These are phyloP conservation scores for Spilosoma lubricipeda DNA, from an alignment of 2,888 invertebrate genomes.

Conservation along the genomic window DNA sequence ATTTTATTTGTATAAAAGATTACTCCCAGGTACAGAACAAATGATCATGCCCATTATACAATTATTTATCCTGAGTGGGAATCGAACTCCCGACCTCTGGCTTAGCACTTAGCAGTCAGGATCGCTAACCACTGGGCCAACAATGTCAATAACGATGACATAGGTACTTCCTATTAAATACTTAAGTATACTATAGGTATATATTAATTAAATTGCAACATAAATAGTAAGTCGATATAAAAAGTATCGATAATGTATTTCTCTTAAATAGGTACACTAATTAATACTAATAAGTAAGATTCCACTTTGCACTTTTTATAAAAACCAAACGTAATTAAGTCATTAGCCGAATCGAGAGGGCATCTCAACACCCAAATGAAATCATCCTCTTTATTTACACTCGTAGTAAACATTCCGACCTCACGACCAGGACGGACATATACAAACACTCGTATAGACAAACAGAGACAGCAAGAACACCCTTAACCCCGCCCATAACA, in stretches of 20 bases:
- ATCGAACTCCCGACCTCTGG: too few relatives aligned
- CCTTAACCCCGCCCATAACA: slow-evolving; percentile 72
- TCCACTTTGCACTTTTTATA: slow-evolving; percentile 36
- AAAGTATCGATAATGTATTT: background rate
- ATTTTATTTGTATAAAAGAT: too few relatives aligned
- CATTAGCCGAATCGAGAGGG: slow-evolving; percentile 68
- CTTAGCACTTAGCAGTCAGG: too few relatives aligned
- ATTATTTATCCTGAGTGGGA: too few relatives aligned
- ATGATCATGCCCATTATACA: too few relatives aligned
- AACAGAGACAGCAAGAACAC: slow-evolving; percentile 54
- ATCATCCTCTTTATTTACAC: slow-evolving; percentile 80
- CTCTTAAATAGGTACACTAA: background rate
- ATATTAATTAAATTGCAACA: too few relatives aligned
- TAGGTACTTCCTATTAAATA: too few relatives aligned
- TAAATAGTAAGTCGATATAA: background rate
- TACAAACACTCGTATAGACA: slow-evolving; percentile 21
- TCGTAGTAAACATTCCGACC: slow-evolving; percentile 69
- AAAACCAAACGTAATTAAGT: slow-evolving; percentile 61
- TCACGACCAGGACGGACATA: slow-evolving; percentile 54
- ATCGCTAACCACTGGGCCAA: too few relatives aligned
- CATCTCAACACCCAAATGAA: slow-evolving; percentile 74
- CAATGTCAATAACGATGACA: too few relatives aligned
- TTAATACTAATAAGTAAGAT: background rate
- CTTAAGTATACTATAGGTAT: too few relatives aligned
- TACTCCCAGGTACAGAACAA: too few relatives aligned